A percentile compares a stretch with the other conserved stretches of the same genome.
Evolutionary conservation across 92 coral and sea anemone species (phyloP).

Genomic region (Porites evermanni): DNA sequence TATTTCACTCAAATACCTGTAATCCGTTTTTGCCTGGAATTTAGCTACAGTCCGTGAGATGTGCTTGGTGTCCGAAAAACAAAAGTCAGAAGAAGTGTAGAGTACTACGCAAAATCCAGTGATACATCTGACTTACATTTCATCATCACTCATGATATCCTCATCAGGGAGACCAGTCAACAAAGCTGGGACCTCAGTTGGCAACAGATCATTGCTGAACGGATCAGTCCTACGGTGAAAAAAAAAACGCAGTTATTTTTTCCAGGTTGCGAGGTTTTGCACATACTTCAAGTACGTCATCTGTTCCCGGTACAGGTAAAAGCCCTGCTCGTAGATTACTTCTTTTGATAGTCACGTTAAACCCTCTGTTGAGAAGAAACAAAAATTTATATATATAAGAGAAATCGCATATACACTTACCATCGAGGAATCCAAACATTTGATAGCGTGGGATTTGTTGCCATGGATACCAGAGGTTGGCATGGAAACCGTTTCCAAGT

Average conservation of each 20-base stretch:
- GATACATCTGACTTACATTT: constrained; percentile 62
- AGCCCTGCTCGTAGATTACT: too few relatives aligned
- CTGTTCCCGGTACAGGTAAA: too few relatives aligned
- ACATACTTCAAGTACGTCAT: too few relatives aligned
- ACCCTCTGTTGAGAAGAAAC: too few relatives aligned
- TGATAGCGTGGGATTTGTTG: constrained; percentile 85
- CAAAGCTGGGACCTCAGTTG: constrained; percentile 83
- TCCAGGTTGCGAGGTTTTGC: neutral
- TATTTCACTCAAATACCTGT: too few relatives aligned
- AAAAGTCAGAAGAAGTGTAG: neutral
- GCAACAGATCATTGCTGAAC: constrained; percentile 91
- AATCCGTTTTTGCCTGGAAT: too few relatives aligned
- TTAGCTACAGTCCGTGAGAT: too few relatives aligned
- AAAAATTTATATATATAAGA: neutral
- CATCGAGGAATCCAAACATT: constrained; percentile 98
- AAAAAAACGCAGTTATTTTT: neutral
- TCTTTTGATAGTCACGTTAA: too few relatives aligned
- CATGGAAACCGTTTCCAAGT: constrained; percentile 99
- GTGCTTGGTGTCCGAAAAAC: too few relatives aligned
- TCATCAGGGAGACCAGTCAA: constrained; percentile 86
- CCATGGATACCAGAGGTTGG: constrained; percentile 88
- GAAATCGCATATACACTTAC: constrained; percentile 37
- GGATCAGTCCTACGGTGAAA: constrained; percentile 83
- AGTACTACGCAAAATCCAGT: neutral
- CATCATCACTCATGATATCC: constrained; percentile 89